Evolutionary conservation across 2,888 invertebrate species (phyloP).

Genomic region (Apoda limacodes): DNA sequence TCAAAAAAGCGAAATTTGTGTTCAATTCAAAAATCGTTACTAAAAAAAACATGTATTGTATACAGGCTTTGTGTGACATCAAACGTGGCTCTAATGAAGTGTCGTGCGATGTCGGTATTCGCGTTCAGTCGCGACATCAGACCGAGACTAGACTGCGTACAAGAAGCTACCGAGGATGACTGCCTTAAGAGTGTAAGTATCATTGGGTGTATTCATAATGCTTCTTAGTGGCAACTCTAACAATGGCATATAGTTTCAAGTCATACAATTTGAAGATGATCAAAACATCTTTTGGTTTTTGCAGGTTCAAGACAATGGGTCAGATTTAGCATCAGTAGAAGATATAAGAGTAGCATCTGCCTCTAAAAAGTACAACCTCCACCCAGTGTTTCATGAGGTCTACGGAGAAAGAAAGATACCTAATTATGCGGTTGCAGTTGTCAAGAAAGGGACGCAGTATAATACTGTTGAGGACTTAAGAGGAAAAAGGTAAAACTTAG

Average conservation of each 20-base stretch:
- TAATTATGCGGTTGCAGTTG: constrained; percentile 75
- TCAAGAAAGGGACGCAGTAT: constrained; percentile 69
- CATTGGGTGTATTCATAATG: no score
- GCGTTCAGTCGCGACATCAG: constrained; percentile 83
- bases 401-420: constrained; percentile 66
- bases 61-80: constrained; percentile 74
- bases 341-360: constrained; percentile 67
- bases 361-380: constrained; percentile 65
- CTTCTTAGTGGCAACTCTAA: no score
- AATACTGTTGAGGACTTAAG: constrained; percentile 70
- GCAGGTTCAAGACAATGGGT: constrained; percentile 73
- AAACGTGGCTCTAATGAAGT: constrained; percentile 78
- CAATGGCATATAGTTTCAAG: no score
- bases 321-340: constrained; percentile 78
- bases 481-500: constrained; percentile 73
- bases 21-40: no score
- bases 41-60: no score
- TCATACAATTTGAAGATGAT: no score
- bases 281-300: no score
- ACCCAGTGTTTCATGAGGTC: constrained; percentile 75
- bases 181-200: constrained; percentile 72
- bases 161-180: constrained; percentile 71
- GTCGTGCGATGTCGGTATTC: constrained; percentile 75
- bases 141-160: constrained; percentile 83
- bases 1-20: no score